These are phyloP conservation scores for Poecile montanus DNA, from an alignment of 2,797 vertebrate genomes.

Conservation along the genomic window DNA sequence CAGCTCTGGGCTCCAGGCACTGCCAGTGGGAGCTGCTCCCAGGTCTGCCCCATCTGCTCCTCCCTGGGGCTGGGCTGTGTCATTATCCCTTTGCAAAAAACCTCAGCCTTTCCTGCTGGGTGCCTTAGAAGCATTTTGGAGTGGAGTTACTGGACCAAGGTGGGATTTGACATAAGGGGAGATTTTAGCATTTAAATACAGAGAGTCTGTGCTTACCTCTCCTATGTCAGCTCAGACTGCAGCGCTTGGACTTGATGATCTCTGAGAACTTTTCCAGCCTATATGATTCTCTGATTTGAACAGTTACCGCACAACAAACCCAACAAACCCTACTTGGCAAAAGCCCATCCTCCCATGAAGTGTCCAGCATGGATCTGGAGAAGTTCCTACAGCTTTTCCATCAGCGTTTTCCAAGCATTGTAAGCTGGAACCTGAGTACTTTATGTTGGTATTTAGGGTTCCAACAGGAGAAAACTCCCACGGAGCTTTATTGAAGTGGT, in stretches of 20 bases:
- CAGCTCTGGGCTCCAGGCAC: rapidly evolving
- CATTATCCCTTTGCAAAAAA: not conserved
- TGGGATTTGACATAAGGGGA: not conserved
- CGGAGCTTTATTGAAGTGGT: rapidly evolving
- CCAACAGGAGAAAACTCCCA: not conserved
- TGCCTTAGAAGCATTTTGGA: not conserved
- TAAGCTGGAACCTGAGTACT: not conserved
- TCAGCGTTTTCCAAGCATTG: not conserved
- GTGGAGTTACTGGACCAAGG: not conserved
- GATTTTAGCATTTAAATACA: not conserved
- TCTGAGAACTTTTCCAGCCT: not conserved
- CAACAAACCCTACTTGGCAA: rapidly evolving
- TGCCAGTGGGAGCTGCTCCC: rapidly evolving
- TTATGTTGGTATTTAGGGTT: not conserved
- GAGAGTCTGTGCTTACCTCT: not conserved
- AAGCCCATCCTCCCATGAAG: not conserved
- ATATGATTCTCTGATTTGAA: not conserved
- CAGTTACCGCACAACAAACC: not conserved
- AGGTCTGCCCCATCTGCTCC: not conserved
- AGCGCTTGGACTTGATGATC: rapidly evolving
- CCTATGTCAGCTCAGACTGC: not conserved
- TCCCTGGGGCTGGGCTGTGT: not conserved
- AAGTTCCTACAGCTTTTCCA: not conserved
- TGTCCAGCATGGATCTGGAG: rapidly evolving
- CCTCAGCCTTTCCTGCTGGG: not conserved